A percentile compares a stretch with the other conserved stretches of the same genome.
phyloP scores from a whole-genome alignment of 1,140 invertebrate genomes.

The Limonius californicus region DNA sequence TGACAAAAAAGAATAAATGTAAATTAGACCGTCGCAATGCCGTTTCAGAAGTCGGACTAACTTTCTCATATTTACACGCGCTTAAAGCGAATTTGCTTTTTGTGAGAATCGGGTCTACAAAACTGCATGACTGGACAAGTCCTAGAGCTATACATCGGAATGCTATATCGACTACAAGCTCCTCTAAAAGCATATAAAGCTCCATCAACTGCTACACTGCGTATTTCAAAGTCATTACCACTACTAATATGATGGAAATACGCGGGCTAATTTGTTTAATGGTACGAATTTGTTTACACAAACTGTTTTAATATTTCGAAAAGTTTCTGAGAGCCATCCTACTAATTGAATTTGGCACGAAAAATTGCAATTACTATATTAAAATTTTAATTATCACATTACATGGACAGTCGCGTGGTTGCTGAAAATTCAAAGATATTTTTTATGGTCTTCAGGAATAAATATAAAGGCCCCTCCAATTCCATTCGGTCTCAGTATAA shows the following conservation, averaged over 20 bases:
- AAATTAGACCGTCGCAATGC: background rate
- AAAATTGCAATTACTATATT: background rate
- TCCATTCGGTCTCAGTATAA: no score
- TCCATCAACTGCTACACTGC: background rate
- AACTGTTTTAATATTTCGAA: background rate
- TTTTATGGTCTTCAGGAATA: no score
- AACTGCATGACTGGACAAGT: background rate
- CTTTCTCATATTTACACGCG: no score
- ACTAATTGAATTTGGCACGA: background rate
- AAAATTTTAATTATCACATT: background rate
- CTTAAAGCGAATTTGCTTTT: background rate
- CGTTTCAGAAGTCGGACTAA: no score
- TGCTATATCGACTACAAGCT: background rate
- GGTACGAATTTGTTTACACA: background rate
- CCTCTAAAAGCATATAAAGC: background rate
- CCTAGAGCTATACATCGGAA: background rate
- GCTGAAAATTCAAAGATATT: no score
- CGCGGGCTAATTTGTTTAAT: background rate
- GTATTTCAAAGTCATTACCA: background rate
- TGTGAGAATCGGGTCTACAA: background rate
- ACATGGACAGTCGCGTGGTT: no score
- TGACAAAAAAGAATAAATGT: background rate
- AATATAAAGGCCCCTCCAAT: no score
- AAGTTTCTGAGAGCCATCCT: background rate
- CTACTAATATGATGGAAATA: background rate